Evolutionary conservation across 2,888 invertebrate species (phyloP).

Genomic region (Corythucha ciliata): DNA sequence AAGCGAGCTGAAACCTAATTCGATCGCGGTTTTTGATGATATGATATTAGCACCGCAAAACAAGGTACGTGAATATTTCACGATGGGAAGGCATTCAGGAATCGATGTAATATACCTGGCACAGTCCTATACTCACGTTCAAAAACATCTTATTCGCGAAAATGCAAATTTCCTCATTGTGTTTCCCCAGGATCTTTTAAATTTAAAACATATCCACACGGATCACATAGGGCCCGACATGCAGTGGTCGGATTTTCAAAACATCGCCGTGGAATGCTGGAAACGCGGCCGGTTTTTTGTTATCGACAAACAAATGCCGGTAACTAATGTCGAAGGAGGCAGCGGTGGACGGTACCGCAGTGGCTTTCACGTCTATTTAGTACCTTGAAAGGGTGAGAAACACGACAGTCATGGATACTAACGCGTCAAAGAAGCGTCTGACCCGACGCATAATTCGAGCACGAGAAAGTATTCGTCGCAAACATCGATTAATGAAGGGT

Average conservation of each 20-base stretch:
- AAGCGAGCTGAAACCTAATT: slow-evolving; percentile 35
- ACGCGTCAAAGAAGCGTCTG: too few species aligned
- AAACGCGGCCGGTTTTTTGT: slow-evolving; percentile 27
- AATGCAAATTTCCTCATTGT: slow-evolving; percentile 40
- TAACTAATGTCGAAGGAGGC: too few species aligned
- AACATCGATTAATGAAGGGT: too few species aligned
- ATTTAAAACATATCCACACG: slow-evolving; percentile 36
- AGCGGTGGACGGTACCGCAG: too few species aligned
- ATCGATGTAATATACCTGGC: slow-evolving; percentile 40
- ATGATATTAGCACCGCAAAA: slow-evolving; percentile 38
- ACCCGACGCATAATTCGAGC: too few species aligned
- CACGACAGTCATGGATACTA: too few species aligned
- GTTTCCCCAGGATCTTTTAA: slow-evolving; percentile 40
- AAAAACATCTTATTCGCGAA: slow-evolving; percentile 40
- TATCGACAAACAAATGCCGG: slow-evolving; percentile 28
- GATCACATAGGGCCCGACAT: slow-evolving; percentile 26
- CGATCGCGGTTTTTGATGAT: slow-evolving; percentile 41
- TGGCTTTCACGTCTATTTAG: too few species aligned
- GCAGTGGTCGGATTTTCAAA: slow-evolving; percentile 31
- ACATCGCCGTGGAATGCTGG: slow-evolving; percentile 38
- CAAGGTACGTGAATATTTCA: slow-evolving; percentile 37
- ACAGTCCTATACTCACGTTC: slow-evolving; percentile 38
- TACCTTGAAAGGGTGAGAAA: too few species aligned
- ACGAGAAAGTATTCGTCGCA: too few species aligned
- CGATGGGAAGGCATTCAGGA: slow-evolving; percentile 38